Evolutionary conservation across 2,113 vertebrate genomes (phyloP).

Genomic region (Coptodon rendalli): DNA sequence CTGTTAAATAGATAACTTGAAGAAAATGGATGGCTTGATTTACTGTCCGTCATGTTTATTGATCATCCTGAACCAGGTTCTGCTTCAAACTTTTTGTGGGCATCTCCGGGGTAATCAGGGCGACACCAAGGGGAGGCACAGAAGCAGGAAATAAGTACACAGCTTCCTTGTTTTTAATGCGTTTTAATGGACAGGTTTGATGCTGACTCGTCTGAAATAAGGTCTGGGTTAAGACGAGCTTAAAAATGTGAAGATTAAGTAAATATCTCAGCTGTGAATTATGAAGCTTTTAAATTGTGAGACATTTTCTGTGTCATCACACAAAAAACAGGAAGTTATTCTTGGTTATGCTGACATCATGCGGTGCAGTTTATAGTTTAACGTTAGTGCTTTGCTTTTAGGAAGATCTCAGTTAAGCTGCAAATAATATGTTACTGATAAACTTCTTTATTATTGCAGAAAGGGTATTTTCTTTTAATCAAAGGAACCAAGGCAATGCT

Average conservation of each 20-base stretch:
- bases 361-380: background rate
- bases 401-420: background rate
- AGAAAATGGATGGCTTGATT: background rate
- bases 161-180: background rate
- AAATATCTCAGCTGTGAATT: background rate
- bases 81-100: background rate
- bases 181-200: background rate
- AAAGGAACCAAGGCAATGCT: background rate
- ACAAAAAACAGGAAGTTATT: background rate
- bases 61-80: background rate
- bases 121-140: background rate
- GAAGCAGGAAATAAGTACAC: background rate
- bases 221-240: background rate
- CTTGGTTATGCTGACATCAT: background rate
- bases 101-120: background rate
- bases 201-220: background rate
- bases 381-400: background rate
- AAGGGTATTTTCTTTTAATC: background rate
- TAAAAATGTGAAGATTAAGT: background rate
- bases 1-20: background rate
- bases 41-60: background rate
- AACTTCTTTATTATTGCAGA: background rate
- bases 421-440: background rate
- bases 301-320: fast-evolving
- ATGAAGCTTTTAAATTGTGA: background rate